Base-by-base conservation (phyloP, 2,113 vertebrate genomes). In the Anguilla rostrata region DNA sequence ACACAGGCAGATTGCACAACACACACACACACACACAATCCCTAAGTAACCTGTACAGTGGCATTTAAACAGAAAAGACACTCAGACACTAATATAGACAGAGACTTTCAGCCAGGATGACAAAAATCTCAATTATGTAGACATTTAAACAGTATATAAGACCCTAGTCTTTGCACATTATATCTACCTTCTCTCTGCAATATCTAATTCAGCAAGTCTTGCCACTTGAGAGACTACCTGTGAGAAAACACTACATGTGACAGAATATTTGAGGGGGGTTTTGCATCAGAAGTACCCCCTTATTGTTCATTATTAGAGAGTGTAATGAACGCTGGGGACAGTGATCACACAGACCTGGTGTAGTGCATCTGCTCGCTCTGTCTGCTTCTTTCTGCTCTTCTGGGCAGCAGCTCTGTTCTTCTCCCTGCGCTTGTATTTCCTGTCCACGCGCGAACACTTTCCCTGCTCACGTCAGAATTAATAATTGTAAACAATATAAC, bases 321-420 rank as follows among this genome's bases (percentile, higher is more conserved):
- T 26, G 8, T 26, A 0, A 34, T 12, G 12, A 66, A 26, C 26
- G 22, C 3, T 15, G 71, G n/a, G 26, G n/a, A 14, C 11, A 34
- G 71, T 75, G 71, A 12, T 75, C 26, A 34, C 16, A 71, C 71
- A 75, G 39, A 97, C 97, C 96, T 97, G 93, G 78, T 98, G 97
- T 75, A 98, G 94, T 2, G 93, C 85, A 0, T 98, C 97, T 0
- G 96, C 97, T 87, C 92, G 94, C 88, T 97, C 91, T 0, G 95
- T 98, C 85, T 97, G 96, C 81, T 95, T 97, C 85, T 85, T 95
- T 40, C 97, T 93, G 87, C 95, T 97, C 86, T 95, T 96, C 88
- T 96, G 94, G 3, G 97, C 96, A 0, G 96, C 95, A 0, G 90
- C 90, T 40, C 95, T 90, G 93, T 97, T 98, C 90, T 94, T 96